Percentiles rank a stretch among this genome's conserved stretches.
These are phyloP conservation scores for Psilopsiagon aurifrons DNA, from an alignment of 2,113 vertebrate species.

Conservation along the genomic window DNA sequence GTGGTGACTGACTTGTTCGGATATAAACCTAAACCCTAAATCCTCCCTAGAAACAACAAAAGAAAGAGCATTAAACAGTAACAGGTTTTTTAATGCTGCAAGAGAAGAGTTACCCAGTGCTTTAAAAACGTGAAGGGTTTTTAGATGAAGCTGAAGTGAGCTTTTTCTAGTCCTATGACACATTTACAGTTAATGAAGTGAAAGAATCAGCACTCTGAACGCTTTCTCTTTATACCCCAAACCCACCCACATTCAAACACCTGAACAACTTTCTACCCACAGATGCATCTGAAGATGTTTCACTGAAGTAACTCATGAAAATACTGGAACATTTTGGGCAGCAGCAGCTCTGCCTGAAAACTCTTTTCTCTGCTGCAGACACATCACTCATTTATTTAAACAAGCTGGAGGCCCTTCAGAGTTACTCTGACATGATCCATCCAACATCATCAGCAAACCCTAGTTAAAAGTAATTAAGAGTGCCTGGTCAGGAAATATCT, in stretches of 20 bases:
- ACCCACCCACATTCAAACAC: neutral
- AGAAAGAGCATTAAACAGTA: neutral
- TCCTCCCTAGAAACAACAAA: constrained; percentile 81
- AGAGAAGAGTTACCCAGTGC: neutral
- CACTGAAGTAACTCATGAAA: neutral
- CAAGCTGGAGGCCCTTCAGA: neutral
- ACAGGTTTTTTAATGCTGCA: neutral
- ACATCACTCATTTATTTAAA: neutral
- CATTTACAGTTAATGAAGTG: neutral
- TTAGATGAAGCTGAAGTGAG: neutral
- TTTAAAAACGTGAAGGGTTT: neutral
- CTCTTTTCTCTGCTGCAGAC: neutral
- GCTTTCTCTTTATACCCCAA: neutral
- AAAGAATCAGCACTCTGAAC: neutral
- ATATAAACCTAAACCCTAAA: constrained; percentile 90
- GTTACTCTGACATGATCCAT: neutral
- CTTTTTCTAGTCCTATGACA: neutral
- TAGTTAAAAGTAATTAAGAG: neutral
- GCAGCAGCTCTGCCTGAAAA: neutral
- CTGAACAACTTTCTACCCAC: neutral
- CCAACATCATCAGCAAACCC: neutral
- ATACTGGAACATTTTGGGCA: neutral
- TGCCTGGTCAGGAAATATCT: neutral
- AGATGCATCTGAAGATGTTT: neutral
- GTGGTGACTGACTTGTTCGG: constrained; percentile 97